Evolutionary conservation across 2,888 invertebrate species (phyloP).

Genomic region (Fragum fragum): DNA sequence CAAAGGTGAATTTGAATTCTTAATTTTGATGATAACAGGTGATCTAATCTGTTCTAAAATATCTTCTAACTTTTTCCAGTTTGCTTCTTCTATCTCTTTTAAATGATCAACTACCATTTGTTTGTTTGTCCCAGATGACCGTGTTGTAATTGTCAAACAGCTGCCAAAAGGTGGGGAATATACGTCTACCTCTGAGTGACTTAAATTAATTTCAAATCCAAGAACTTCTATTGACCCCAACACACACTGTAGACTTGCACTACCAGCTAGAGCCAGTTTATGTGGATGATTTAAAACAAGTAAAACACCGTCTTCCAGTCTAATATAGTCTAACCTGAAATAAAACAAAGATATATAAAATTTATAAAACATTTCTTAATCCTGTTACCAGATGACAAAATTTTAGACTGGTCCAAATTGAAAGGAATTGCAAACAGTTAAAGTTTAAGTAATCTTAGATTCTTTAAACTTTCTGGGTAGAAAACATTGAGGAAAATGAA

Average conservation of each 20-base stretch:
- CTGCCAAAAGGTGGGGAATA: slow-evolving; percentile 77
- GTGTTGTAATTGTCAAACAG: slow-evolving; percentile 68
- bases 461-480: too few relatives aligned
- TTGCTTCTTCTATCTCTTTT: not conserved
- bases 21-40: slow-evolving; percentile 65
- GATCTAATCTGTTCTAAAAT: slow-evolving; percentile 35
- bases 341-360: not conserved
- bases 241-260: slow-evolving; percentile 63
- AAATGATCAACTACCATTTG: slow-evolving; percentile 22
- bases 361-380: too few relatives aligned
- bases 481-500: too few relatives aligned
- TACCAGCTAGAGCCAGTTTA: slow-evolving; percentile 71
- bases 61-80: not conserved
- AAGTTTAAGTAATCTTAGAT: too few relatives aligned
- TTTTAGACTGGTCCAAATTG: too few relatives aligned
- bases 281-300: slow-evolving; percentile 66
- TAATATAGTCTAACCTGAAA: slow-evolving; percentile 13
- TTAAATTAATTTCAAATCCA: slow-evolving; percentile 63
- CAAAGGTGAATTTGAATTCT: slow-evolving; percentile 58
- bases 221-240: slow-evolving; percentile 68
- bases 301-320: slow-evolving; percentile 35
- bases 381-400: too few relatives aligned
- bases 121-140: slow-evolving; percentile 40
- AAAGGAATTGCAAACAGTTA: too few relatives aligned
- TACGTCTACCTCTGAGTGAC: slow-evolving; percentile 53